Evolutionary conservation across 2,797 vertebrate species (phyloP), one percentile per base, ranked within the genome.

Genomic region (Sebastes iracundus): DNA sequence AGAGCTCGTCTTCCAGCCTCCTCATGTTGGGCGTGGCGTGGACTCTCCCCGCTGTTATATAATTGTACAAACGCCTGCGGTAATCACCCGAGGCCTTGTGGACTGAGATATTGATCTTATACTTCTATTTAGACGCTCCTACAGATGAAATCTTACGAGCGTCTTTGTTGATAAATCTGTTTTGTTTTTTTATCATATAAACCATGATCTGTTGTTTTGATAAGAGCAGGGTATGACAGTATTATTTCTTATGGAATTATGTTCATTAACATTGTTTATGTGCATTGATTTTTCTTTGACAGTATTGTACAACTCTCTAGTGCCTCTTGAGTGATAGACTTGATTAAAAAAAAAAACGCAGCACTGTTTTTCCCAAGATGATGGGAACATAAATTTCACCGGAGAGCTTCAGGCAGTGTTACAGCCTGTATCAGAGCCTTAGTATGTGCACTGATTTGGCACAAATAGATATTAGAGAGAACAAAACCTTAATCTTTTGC

Each of bases 1-100:
- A 82, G 80, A 77, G 75, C 73, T 87, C 69, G 60, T 81, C 73
- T 70, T 66, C 61, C 88, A 79, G 78, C 81, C 77, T 88, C 77
- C 52, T 83, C 56, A 42, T 25, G 62, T 69, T 38, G 84, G 87
- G 80, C 20, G 82, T 56, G 62, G 82, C 28, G 55, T 65, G 78
- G 90, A 87, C 79, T 84, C 59, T 64, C 70, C 80, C 79, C 11
- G 7, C 46, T 84, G 72, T 88, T 91, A 61, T 27, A 69, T 72
- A 86, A 76, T 20, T 52, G 72, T 67, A 55, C 72, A 78, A 67
- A 75, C 14, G 68, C 66, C 25, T 66, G 22, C 60, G 35, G 61
- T 49, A 27, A 25, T 66, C 73, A 62, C 30, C 25, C 6, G 7
- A 56, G 53, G 56, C 68, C 70, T 59, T 8, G 25, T 63, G 72